These are phyloP conservation scores for Bufo gargarizans DNA, from an alignment of 2,113 vertebrate species.

Conservation along the genomic window DNA sequence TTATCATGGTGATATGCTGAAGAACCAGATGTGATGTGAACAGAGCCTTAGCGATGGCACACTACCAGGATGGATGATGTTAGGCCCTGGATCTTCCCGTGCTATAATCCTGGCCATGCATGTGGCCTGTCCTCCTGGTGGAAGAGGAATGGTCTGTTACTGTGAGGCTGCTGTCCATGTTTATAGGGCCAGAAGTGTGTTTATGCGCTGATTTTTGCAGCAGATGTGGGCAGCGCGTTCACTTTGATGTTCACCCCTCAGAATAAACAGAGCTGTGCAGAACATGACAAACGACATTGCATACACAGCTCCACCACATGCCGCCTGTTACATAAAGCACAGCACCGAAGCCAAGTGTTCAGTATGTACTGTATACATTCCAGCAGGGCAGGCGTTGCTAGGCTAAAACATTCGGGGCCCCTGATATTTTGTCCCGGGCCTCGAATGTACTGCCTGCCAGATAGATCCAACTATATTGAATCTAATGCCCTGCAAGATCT, in stretches of 20 bases:
- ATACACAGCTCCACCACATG: neutral
- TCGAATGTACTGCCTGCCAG: too few relatives aligned
- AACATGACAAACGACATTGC: constrained; percentile 6
- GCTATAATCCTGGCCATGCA: neutral
- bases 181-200: neutral
- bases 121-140: neutral
- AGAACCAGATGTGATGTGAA: too few relatives aligned
- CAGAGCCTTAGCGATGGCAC: too few relatives aligned
- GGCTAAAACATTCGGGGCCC: too few relatives aligned
- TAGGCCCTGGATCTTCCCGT: neutral
- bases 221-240: neutral
- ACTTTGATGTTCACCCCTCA: neutral
- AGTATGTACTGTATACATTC: too few relatives aligned
- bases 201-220: neutral
- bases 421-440: too few relatives aligned
- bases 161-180: neutral
- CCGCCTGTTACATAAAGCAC: neutral
- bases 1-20: too few relatives aligned
- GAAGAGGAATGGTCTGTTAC: neutral
- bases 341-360: neutral
- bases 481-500: too few relatives aligned
- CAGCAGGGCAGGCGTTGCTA: too few relatives aligned
- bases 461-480: too few relatives aligned
- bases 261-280: constrained; percentile 22
- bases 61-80: too few relatives aligned